Conservation (phyloP, 2,797 vertebrate genomes). For the Dallia pectoralis region DNA sequence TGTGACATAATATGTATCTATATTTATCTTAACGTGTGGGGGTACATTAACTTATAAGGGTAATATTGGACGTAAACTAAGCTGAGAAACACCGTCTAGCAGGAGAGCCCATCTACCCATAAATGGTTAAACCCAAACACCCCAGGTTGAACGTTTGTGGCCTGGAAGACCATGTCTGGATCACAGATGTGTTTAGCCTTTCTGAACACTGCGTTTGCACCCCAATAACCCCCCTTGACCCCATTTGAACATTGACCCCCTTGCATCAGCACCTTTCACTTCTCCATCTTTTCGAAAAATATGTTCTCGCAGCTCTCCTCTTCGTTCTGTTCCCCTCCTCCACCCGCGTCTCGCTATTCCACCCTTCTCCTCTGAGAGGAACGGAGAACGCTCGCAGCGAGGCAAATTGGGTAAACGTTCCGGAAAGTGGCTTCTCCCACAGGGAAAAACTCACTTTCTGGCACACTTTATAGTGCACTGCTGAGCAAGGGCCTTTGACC, state of each 20-base stretch:
- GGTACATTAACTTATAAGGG: no score
- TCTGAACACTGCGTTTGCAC: no score
- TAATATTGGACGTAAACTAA: constrained; percentile 39
- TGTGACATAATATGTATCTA: no score
- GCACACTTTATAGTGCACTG: not conserved
- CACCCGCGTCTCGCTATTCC: not conserved
- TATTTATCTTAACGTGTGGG: not conserved
- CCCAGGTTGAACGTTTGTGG: constrained; percentile 40
- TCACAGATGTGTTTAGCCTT: not conserved
- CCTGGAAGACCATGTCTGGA: not conserved
- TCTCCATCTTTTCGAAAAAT: not conserved
- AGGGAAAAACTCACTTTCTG: constrained; percentile 15
- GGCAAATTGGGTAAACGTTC: constrained; percentile 76
- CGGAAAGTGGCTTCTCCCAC: constrained; percentile 70
- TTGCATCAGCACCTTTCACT: not conserved
- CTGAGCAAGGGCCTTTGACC: not conserved
- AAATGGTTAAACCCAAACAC: not conserved
- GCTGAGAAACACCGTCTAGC: not conserved
- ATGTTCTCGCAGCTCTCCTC: not conserved
- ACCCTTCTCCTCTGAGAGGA: constrained; percentile 50
- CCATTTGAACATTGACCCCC: not conserved
- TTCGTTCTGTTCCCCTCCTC: not conserved
- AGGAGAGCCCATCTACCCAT: not conserved
- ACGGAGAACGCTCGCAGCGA: constrained; percentile 62
- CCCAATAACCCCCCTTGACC: no score